A percentile compares a stretch with the other conserved stretches of the same genome.
phyloP scores from a whole-genome alignment of 2,113 vertebrate genomes.

The Ascaphus truei region DNA sequence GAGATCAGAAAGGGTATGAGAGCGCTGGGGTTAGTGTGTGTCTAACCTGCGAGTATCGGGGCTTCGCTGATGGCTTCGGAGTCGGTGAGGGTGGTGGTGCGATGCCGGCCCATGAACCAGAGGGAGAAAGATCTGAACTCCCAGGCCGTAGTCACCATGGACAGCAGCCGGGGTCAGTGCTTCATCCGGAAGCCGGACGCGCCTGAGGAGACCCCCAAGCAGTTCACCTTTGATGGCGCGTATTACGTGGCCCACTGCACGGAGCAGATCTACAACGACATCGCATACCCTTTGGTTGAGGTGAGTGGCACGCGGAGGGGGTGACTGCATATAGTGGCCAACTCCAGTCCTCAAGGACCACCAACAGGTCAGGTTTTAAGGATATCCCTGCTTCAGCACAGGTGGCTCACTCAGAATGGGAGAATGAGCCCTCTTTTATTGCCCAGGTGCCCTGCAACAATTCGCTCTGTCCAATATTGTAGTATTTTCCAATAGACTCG shows the following conservation, averaged over 20 bases:
- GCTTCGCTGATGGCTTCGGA: slow-evolving; percentile 80
- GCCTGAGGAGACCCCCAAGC: slow-evolving; percentile 66
- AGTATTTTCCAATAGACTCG: no score
- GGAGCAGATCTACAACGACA: slow-evolving; percentile 84
- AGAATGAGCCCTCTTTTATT: background rate
- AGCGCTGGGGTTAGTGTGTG: background rate
- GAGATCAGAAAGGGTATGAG: background rate
- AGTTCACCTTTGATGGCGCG: slow-evolving; percentile 83
- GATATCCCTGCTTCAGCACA: no score
- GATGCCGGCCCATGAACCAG: slow-evolving; percentile 73
- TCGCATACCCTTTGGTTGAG: slow-evolving; percentile 79
- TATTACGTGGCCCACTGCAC: slow-evolving; percentile 72
- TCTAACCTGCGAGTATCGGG: background rate
- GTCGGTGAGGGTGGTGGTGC: slow-evolving; percentile 77
- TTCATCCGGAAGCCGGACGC: slow-evolving; percentile 69
- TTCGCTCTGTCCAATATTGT: background rate
- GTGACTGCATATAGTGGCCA: no score
- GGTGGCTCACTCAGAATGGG: no score
- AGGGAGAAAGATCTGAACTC: slow-evolving; percentile 66
- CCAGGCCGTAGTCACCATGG: slow-evolving; percentile 61
- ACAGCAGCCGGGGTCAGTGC: slow-evolving; percentile 65
- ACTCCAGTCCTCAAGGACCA: no score
- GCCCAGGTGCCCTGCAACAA: background rate
- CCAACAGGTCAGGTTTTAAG: no score
- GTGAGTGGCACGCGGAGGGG: slow-evolving; percentile 56